Evolutionary conservation across 2,888 invertebrate species (phyloP).

Genomic region (Mythimna ferrago): DNA sequence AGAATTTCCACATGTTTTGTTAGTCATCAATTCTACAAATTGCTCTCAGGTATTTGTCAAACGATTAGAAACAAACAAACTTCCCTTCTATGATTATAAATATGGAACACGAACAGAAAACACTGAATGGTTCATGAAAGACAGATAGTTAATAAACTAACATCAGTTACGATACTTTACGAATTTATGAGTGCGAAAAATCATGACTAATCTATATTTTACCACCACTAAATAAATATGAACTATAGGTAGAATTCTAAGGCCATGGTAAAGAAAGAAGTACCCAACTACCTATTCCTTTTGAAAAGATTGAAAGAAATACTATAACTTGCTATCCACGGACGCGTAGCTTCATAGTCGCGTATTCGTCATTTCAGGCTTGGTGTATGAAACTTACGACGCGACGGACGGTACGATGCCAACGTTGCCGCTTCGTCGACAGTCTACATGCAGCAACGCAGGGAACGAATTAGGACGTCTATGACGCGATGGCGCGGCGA

Average conservation of each 20-base stretch:
- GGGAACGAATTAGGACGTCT: too few relatives aligned
- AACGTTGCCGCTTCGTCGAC: too few relatives aligned
- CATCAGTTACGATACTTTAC: neutral
- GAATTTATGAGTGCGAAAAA: neutral
- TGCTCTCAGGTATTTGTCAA: slow-evolving; percentile 28
- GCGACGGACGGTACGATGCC: too few relatives aligned
- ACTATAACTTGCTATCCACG: neutral
- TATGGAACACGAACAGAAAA: slow-evolving; percentile 26
- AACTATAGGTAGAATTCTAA: neutral
- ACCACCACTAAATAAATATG: slow-evolving; percentile 2
- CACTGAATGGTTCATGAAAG: slow-evolving; percentile 11
- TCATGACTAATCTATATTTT: neutral
- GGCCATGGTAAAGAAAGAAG: neutral
- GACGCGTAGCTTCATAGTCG: too few relatives aligned
- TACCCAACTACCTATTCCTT: neutral
- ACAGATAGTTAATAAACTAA: slow-evolving; percentile 29
- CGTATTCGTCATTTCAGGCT: too few relatives aligned
- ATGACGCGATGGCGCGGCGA: too few relatives aligned
- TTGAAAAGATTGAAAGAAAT: neutral
- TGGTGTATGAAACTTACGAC: too few relatives aligned
- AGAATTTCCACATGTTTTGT: slow-evolving; percentile 36
- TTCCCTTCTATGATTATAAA: slow-evolving; percentile 31
- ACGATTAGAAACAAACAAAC: slow-evolving; percentile 41
- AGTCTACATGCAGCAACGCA: too few relatives aligned
- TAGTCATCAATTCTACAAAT: slow-evolving; percentile 39